phyloP scores from a whole-genome alignment of 2,113 vertebrate genomes.

The Rhinolophus sinicus region DNA sequence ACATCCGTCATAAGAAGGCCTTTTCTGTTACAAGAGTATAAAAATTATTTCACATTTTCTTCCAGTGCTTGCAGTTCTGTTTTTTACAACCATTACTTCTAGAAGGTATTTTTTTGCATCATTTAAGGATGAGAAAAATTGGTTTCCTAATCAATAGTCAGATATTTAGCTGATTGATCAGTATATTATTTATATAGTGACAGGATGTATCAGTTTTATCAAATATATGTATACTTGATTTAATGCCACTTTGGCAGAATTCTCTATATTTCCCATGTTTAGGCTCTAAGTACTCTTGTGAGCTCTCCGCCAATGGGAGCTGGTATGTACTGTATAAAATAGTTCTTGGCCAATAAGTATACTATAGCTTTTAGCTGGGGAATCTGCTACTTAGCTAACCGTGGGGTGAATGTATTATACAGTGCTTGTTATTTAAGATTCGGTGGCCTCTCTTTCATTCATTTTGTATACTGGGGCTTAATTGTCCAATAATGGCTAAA shows the following conservation, averaged over 20 bases:
- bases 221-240: neutral
- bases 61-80: neutral
- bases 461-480: conserved; percentile 10
- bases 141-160: neutral
- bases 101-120: neutral
- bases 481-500: conserved; percentile 1
- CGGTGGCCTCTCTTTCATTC: neutral
- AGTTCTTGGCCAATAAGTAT: neutral
- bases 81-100: neutral
- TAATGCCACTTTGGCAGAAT: neutral
- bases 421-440: neutral
- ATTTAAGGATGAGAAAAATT: neutral
- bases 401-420: neutral
- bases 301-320: neutral
- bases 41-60: neutral
- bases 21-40: neutral
- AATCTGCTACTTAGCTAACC: neutral
- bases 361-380: neutral
- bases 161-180: neutral
- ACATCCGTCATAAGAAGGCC: neutral
- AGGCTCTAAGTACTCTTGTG: neutral
- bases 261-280: neutral
- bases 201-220: neutral
- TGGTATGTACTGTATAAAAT: neutral
- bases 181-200: neutral